These are phyloP conservation scores for Orthosia cruda DNA, from an alignment of 2,888 invertebrate genomes.

Conservation along the genomic window DNA sequence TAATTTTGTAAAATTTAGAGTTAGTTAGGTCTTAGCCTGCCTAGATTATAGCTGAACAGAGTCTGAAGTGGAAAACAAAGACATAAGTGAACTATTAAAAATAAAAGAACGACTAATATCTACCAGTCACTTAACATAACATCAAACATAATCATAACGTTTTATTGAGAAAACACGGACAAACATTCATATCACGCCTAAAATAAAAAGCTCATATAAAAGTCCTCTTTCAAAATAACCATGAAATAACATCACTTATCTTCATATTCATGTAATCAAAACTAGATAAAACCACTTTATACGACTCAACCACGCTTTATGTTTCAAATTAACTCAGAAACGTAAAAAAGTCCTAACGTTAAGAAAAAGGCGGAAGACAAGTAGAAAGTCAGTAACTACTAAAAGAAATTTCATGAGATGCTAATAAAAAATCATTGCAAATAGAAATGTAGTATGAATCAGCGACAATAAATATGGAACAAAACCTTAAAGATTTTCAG, in stretches of 20 bases:
- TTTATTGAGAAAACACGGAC: not conserved
- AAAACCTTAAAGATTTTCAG: not conserved
- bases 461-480: too few species aligned
- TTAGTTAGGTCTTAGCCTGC: not conserved
- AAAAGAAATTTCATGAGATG: not conserved
- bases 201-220: constrained; percentile 49
- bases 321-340: constrained; percentile 47
- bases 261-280: constrained; percentile 49
- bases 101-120: not conserved
- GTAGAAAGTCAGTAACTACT: not conserved
- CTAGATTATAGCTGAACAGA: not conserved
- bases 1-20: too few species aligned
- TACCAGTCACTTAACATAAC: too few species aligned
- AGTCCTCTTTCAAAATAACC: constrained; percentile 15
- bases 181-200: not conserved
- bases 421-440: not conserved
- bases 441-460: not conserved
- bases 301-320: constrained; percentile 53
- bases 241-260: constrained; percentile 26
- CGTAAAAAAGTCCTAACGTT: constrained; percentile 11
- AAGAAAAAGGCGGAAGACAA: constrained; percentile 8
- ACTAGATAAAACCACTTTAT: constrained; percentile 60
- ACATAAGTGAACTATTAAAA: too few species aligned
- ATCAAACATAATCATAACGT: not conserved
- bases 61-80: not conserved